phyloP scores from a whole-genome alignment of 2,888 invertebrate species.

The Eustalomyia histrio region DNA sequence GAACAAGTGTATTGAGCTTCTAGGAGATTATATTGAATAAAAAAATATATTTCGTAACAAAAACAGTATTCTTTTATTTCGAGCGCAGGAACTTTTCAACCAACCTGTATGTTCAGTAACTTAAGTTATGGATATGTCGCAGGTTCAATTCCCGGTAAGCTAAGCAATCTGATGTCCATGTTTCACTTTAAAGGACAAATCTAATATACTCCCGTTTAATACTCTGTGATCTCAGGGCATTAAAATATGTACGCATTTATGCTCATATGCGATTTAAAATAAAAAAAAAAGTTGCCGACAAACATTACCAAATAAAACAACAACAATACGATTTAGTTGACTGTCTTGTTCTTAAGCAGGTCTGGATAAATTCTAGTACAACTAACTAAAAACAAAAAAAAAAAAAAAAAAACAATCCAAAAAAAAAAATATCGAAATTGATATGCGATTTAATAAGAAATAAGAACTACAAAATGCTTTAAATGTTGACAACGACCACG shows the following conservation, averaged over 20 bases:
- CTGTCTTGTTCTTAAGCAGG: slow-evolving; percentile 32
- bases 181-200: slow-evolving; percentile 3
- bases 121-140: too few relatives aligned
- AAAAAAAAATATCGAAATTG: slow-evolving; percentile 53
- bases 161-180: too few relatives aligned
- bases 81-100: too few relatives aligned
- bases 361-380: slow-evolving; percentile 20
- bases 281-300: slow-evolving; percentile 53
- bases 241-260: slow-evolving; percentile 45
- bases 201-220: slow-evolving; percentile 41
- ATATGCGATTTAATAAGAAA: slow-evolving; percentile 64
- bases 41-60: too few relatives aligned
- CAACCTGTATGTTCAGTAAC: too few relatives aligned
- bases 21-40: too few relatives aligned
- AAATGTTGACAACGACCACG: slow-evolving; percentile 63
- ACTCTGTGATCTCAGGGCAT: neutral
- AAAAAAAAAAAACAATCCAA: slow-evolving; percentile 10
- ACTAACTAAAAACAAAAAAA: slow-evolving; percentile 23
- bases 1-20: too few relatives aligned
- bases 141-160: too few relatives aligned
- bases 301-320: slow-evolving; percentile 56
- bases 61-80: too few relatives aligned
- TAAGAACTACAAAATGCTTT: slow-evolving; percentile 66
- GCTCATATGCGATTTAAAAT: slow-evolving; percentile 42
- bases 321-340: slow-evolving; percentile 40